phyloP scores from a whole-genome alignment of 2,888 invertebrate species.

The Drosophila melanocephala region DNA sequence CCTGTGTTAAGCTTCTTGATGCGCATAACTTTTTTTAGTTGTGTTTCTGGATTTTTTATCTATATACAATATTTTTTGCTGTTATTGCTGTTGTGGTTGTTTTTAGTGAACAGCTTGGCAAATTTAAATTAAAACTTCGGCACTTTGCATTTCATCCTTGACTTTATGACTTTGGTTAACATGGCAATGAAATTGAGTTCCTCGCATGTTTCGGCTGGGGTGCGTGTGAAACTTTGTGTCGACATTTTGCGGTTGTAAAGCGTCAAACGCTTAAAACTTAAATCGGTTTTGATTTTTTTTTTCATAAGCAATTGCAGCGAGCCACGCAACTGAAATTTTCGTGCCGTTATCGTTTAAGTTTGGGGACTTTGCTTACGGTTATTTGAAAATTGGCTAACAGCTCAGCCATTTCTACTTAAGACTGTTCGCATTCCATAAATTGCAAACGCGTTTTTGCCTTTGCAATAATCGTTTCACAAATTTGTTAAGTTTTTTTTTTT shows the following conservation, averaged over 20 bases:
- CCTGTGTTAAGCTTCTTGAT: conserved; percentile 1
- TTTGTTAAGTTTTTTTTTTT: conserved; percentile 20
- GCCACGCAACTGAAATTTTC: conserved; percentile 42
- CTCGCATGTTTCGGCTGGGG: conserved; percentile 26
- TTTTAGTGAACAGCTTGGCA: conserved; percentile 48
- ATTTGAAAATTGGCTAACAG: conserved; percentile 17
- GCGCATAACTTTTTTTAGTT: conserved; percentile 23
- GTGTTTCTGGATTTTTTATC: conserved; percentile 9
- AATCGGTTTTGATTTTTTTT: conserved; percentile 56
- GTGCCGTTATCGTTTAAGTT: conserved; percentile 61
- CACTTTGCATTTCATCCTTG: conserved; percentile 77
- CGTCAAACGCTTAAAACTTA: conserved; percentile 80
- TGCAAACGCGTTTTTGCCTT: conserved; percentile 29
- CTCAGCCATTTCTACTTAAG: conserved; percentile 6
- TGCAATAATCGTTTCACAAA: conserved; percentile 49
- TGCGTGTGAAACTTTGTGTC: conserved; percentile 73
- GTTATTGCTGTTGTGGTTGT: conserved; percentile 6
- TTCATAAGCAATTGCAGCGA: conserved; percentile 22
- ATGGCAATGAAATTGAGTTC: conserved; percentile 63
- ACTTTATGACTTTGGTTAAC: conserved; percentile 74
- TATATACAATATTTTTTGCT: conserved; percentile 12
- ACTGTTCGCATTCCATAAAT: conserved; percentile 27
- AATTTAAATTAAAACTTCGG: conserved; percentile 80
- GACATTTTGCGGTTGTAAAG: conserved; percentile 79
- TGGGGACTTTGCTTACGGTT: conserved; percentile 14